A percentile compares a stretch with the other conserved stretches of the same genome.
Conservation (phyloP, 2,888 invertebrate genomes). For the Melolontha melolontha region DNA sequence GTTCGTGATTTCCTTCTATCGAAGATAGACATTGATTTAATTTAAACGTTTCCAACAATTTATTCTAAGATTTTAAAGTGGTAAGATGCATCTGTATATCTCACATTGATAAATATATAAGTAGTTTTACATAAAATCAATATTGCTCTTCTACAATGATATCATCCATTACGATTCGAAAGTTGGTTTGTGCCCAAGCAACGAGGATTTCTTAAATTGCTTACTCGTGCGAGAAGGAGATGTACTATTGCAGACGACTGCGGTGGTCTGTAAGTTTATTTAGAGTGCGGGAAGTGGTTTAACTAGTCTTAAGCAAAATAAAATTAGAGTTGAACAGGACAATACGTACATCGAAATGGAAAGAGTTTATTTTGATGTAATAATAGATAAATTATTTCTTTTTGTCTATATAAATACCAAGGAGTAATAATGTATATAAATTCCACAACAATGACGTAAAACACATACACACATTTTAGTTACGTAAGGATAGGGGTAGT, state of each 20-base stretch:
- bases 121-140: too few relatives aligned
- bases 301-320: slow-evolving; percentile 32
- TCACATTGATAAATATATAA: too few relatives aligned
- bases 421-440: too few relatives aligned
- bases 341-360: slow-evolving; percentile 1
- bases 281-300: slow-evolving; percentile 32
- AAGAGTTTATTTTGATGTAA: neutral
- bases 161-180: slow-evolving; percentile 9
- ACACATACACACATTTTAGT: too few relatives aligned
- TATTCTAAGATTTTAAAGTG: too few relatives aligned
- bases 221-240: slow-evolving; percentile 28
- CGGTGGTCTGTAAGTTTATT: slow-evolving; percentile 30
- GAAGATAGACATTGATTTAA: too few relatives aligned
- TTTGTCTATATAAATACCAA: too few relatives aligned
- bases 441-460: too few relatives aligned
- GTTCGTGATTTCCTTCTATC: too few relatives aligned
- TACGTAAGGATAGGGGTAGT: too few relatives aligned
- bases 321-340: slow-evolving; percentile 7
- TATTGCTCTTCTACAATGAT: neutral
- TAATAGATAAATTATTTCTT: neutral
- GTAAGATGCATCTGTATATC: too few relatives aligned
- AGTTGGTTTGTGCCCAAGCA: slow-evolving; percentile 20
- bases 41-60: too few relatives aligned
- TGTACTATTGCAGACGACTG: slow-evolving; percentile 21
- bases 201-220: slow-evolving; percentile 21